phyloP scores from a whole-genome alignment of 1,140 invertebrate species.

The Nylanderia fulva region DNA sequence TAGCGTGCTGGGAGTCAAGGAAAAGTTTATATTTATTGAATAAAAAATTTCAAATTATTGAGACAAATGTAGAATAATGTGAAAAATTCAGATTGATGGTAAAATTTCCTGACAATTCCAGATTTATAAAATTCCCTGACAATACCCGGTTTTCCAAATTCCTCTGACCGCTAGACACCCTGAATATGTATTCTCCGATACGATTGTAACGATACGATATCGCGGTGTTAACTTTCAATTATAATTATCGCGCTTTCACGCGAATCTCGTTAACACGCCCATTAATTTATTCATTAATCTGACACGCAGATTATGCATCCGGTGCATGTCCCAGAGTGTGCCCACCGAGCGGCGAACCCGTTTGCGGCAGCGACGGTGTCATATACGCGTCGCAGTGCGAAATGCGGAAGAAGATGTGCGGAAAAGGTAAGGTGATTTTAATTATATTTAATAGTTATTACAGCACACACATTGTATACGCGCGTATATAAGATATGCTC shows the following conservation, averaged over 20 bases:
- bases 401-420: conserved; percentile 96
- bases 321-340: conserved; percentile 92
- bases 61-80: too few relatives aligned
- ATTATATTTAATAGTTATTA: conserved; percentile 53
- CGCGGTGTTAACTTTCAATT: not conserved
- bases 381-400: conserved; percentile 96
- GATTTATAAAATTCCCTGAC: too few relatives aligned
- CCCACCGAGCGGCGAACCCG: conserved; percentile 92
- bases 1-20: too few relatives aligned
- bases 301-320: conserved; percentile 84
- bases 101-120: too few relatives aligned
- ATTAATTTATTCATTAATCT: not conserved
- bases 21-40: too few relatives aligned
- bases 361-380: conserved; percentile 94
- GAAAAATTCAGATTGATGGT: too few relatives aligned
- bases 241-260: not conserved
- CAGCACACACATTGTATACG: not conserved
- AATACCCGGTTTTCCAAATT: too few relatives aligned
- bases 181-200: not conserved
- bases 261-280: not conserved
- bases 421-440: conserved; percentile 89
- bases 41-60: too few relatives aligned
- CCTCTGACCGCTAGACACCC: too few relatives aligned
- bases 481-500: too few relatives aligned
- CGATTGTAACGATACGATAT: not conserved